Evolutionary conservation across 2,797 vertebrate genomes (phyloP).

Genomic region (Xenentodon cancila): DNA sequence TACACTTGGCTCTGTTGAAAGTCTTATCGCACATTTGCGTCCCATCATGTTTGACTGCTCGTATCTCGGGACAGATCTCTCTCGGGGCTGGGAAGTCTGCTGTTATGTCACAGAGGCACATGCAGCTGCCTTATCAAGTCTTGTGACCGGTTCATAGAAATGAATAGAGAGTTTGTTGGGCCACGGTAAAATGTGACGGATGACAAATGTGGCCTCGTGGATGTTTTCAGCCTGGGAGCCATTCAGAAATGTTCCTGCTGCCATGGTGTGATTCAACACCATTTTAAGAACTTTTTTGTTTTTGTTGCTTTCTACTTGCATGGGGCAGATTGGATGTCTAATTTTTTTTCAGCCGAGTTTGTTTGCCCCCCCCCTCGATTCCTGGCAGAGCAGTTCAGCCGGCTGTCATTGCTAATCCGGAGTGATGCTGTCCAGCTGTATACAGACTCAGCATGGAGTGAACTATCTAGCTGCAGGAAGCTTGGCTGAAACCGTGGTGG

Average conservation of each 20-base stretch:
- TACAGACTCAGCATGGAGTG: conserved; percentile 44
- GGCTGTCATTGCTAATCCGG: conserved; percentile 54
- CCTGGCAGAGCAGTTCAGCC: conserved; percentile 24
- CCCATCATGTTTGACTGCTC: not conserved
- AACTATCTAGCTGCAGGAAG: conserved; percentile 37
- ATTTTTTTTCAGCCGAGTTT: conserved; percentile 11
- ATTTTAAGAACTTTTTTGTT: not conserved
- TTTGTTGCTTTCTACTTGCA: not conserved
- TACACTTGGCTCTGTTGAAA: not conserved
- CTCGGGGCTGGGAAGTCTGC: conserved; percentile 5
- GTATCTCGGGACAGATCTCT: conserved; percentile 17
- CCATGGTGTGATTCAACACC: conserved; percentile 8
- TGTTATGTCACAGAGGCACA: conserved; percentile 19
- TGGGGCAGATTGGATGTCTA: not conserved
- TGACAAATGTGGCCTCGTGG: conserved; percentile 13
- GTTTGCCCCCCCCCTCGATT: conserved; percentile 19
- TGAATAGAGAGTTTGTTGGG: conserved; percentile 57
- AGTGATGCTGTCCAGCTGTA: conserved; percentile 61
- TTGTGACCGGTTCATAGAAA: conserved; percentile 52
- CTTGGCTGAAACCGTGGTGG: conserved; percentile 10
- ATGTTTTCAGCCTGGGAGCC: conserved; percentile 5
- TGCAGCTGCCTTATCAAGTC: conserved; percentile 40
- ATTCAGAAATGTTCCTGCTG: too few relatives aligned
- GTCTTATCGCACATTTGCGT: conserved; percentile 19
- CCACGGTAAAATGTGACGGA: conserved; percentile 10